phyloP scores from a whole-genome alignment of 2,113 vertebrate genomes.

The Marcusenius ussheri region DNA sequence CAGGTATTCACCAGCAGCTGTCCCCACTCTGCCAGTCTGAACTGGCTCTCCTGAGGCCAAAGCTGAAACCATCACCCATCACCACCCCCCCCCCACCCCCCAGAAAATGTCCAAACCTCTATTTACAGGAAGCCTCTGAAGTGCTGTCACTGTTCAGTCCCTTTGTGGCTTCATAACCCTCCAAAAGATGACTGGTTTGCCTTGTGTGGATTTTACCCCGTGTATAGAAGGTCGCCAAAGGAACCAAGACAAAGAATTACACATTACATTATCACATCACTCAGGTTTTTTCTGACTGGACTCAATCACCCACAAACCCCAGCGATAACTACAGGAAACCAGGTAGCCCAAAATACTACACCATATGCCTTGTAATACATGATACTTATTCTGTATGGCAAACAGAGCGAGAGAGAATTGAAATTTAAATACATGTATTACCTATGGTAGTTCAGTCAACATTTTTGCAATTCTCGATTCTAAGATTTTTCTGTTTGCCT shows the following conservation, averaged over 20 bases:
- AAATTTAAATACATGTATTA: not conserved
- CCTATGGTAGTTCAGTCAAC: not conserved
- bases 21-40: too few relatives aligned
- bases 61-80: too few relatives aligned
- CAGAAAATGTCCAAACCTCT: not conserved
- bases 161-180: not conserved
- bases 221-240: not conserved
- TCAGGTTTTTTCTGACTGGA: too few relatives aligned
- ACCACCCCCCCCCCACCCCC: not conserved
- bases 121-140: not conserved
- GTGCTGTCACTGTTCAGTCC: not conserved
- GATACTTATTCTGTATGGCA: not conserved
- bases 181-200: not conserved
- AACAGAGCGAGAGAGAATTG: not conserved
- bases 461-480: not conserved
- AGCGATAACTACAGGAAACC: too few relatives aligned
- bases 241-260: not conserved
- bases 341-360: too few relatives aligned
- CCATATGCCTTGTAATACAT: not conserved
- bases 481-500: not conserved
- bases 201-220: not conserved
- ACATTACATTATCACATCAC: not conserved
- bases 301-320: too few relatives aligned
- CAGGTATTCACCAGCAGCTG: not conserved
- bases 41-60: too few relatives aligned